Base-by-base conservation (phyloP, 2,888 invertebrate species). In the Amphiduros pacificus region DNA sequence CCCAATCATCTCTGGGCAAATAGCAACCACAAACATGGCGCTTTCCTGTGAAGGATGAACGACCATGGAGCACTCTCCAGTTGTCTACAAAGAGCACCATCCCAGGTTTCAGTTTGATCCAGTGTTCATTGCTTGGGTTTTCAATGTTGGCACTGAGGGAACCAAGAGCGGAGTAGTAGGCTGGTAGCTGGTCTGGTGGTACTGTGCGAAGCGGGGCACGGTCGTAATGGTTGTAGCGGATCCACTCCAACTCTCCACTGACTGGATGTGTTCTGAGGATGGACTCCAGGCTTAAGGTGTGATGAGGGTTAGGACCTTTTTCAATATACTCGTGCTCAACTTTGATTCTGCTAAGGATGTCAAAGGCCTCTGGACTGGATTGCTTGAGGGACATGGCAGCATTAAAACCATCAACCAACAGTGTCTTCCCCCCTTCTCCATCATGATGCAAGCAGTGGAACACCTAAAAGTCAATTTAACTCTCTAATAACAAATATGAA, bases 21-120 rank as follows among this genome's bases (percentile, higher is more conserved):
- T 92, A 92, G 69, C 90, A 88, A 0, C 91, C 91, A 56, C 87
- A 85, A 73, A 92, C 84, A 24, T 86, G 83, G 44, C 92, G 85
- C 6, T 80, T 83, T 0, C 92, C 92, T 0, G 87, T 85, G 75
- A 89, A 92, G 0, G 85, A 86, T 1, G 87, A 86, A 53, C 92
- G 85, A 0, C 91, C 92, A 72, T 93, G 92, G 1, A 91, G 81
- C 1, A 91, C 85, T 58, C 92, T 85, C 87, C 90, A 92, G 82
- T 92, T 92, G 75, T 92, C 91, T 72, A 91, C 86, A 55, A 89
- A 87, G 66, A 91, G 82, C 11, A 91, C 87, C 17, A 86, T 86
- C 26, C 92, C 92, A 60, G 91, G 90, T 44, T 77, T 75, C 26
- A 85, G 71, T 32, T 71, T 71, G 14, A 83, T 59, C 73, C 73